A percentile compares a stretch with the other conserved stretches of the same genome.
These are phyloP conservation scores for Lithobates pipiens DNA, from an alignment of 2,797 vertebrate genomes.

Conservation along the genomic window DNA sequence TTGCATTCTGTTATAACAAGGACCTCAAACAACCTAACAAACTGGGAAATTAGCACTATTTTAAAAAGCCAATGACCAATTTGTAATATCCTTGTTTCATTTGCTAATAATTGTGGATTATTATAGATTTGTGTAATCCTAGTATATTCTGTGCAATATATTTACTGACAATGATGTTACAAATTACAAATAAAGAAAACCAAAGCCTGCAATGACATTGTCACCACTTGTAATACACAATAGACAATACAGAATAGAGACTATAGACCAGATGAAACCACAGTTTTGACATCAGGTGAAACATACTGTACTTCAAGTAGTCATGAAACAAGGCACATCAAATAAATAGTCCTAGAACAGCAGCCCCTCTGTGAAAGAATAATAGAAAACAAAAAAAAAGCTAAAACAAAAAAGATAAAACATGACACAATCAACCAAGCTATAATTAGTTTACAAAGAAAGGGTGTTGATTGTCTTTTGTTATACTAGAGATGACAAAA, in stretches of 20 bases:
- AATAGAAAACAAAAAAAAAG: neutral
- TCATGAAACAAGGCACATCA: constrained; percentile 50
- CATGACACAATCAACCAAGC: neutral
- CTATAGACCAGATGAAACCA: constrained; percentile 57
- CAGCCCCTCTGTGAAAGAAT: constrained; percentile 35
- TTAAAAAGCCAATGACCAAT: neutral
- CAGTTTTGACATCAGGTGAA: constrained; percentile 50
- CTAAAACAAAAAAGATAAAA: neutral
- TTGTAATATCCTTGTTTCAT: neutral
- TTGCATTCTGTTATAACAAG: neutral
- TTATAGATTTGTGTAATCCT: neutral
- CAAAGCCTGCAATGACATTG: constrained; percentile 52
- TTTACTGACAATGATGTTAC: constrained; percentile 7
- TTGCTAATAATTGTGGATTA: neutral
- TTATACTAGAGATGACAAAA: neutral
- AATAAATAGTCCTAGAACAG: constrained; percentile 48
- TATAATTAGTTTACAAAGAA: neutral
- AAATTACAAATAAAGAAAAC: constrained; percentile 25
- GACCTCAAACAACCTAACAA: neutral
- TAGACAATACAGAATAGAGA: constrained; percentile 56
- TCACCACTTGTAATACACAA: constrained; percentile 51
- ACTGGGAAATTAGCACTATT: neutral
- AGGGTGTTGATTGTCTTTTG: neutral
- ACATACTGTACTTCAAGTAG: constrained; percentile 43
- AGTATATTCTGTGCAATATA: neutral